A percentile compares a stretch with the other conserved stretches of the same genome.
These are phyloP conservation scores for Chelonia mydas DNA, from an alignment of 2,797 vertebrate species.

Conservation along the genomic window DNA sequence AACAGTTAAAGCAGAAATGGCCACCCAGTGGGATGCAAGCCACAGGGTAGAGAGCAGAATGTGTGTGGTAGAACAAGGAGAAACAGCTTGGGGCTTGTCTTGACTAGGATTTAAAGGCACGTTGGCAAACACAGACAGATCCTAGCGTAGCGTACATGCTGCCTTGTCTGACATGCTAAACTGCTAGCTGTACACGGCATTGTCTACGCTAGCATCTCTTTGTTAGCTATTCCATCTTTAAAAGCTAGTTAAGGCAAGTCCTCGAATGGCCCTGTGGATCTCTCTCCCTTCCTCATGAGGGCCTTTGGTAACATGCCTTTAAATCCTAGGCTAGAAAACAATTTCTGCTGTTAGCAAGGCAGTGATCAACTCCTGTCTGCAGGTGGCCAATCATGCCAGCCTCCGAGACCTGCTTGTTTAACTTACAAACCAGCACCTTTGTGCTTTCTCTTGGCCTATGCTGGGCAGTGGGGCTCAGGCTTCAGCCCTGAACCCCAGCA, in stretches of 20 bases:
- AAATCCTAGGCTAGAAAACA: too few relatives aligned
- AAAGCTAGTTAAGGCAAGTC: neutral
- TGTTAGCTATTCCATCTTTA: neutral
- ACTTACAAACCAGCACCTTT: neutral
- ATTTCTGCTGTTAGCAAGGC: neutral
- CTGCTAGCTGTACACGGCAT: too few relatives aligned
- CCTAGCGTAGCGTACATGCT: neutral
- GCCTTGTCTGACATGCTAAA: fast-evolving
- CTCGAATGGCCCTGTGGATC: neutral
- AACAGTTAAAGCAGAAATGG: neutral
- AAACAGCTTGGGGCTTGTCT: neutral
- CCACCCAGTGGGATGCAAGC: too few relatives aligned
- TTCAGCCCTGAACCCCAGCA: neutral
- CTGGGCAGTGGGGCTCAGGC: neutral
- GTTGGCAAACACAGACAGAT: too few relatives aligned
- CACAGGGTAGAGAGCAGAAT: neutral
- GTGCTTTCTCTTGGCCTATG: neutral
- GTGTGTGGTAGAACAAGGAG: neutral
- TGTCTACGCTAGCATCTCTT: neutral
- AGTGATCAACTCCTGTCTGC: neutral
- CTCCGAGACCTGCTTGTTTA: neutral
- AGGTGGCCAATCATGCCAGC: fast-evolving
- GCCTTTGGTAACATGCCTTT: neutral
- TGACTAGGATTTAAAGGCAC: neutral
- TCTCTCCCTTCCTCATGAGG: neutral